Conservation (phyloP, 2,888 invertebrate genomes). For the Urechis unicinctus region DNA sequence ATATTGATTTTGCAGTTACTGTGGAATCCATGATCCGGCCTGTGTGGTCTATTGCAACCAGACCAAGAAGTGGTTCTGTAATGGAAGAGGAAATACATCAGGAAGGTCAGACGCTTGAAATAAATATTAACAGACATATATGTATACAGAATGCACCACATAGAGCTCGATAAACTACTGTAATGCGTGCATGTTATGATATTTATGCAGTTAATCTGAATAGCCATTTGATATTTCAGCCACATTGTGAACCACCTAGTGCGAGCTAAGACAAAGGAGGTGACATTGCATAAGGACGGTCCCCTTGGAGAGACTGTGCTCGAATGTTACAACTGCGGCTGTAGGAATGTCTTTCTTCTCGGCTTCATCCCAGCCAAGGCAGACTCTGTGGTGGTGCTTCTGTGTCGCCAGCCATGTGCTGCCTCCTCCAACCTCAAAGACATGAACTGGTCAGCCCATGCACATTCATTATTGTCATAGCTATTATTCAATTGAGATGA, state of each 20-base stretch:
- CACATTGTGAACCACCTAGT: constrained; percentile 99
- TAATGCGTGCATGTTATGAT: too few species aligned
- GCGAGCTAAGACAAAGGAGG: constrained; percentile 98
- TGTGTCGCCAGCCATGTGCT: constrained; percentile 97
- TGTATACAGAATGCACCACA: background rate
- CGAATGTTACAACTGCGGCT: constrained; percentile 98
- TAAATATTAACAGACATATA: background rate
- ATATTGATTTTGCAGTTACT: too few species aligned
- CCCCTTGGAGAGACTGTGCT: constrained; percentile 94
- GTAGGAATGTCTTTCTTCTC: constrained; percentile 93
- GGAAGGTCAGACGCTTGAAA: constrained; percentile 58
- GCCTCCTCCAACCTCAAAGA: constrained; percentile 94
- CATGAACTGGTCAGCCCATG: constrained; percentile 78
- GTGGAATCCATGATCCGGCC: constrained; percentile 94
- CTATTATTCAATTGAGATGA: background rate
- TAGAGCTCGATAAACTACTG: too few species aligned
- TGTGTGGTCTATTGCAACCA: constrained; percentile 97
- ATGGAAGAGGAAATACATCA: constrained; percentile 94
- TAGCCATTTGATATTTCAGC: too few species aligned
- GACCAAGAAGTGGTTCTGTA: constrained; percentile 99
- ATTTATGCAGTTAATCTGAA: too few species aligned
- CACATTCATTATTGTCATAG: background rate
- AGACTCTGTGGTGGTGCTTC: constrained; percentile 91
- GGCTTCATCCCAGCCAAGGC: constrained; percentile 99
- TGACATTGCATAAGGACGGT: constrained; percentile 92